Evolutionary conservation across 2,113 vertebrate genomes (phyloP).

Genomic region (Nicator chloris): DNA sequence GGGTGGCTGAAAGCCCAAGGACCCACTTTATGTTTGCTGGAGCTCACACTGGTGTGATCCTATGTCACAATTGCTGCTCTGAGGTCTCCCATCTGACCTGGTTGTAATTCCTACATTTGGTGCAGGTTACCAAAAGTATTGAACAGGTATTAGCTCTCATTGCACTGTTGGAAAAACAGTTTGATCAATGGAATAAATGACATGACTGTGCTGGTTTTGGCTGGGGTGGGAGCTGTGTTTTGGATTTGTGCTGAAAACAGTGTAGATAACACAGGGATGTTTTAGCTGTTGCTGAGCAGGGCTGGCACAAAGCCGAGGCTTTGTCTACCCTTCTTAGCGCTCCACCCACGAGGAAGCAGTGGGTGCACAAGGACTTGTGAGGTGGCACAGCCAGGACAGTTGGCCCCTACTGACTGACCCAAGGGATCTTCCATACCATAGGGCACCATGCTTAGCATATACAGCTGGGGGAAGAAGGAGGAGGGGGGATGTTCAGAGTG

Average conservation of each 20-base stretch:
- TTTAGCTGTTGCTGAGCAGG: neutral
- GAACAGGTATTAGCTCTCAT: neutral
- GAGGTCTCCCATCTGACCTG: neutral
- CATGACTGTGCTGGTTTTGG: neutral
- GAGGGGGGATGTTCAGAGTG: neutral
- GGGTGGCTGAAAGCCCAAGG: neutral
- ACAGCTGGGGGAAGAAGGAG: neutral
- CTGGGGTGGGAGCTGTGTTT: neutral
- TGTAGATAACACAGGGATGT: neutral
- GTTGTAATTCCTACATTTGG: rapidly evolving
- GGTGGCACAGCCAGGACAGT: neutral
- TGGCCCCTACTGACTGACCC: neutral
- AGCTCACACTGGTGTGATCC: neutral
- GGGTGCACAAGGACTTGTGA: neutral
- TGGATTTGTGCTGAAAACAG: neutral
- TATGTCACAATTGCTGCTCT: neutral
- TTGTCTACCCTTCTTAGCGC: rapidly evolving
- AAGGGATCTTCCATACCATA: neutral
- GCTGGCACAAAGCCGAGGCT: neutral
- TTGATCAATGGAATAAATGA: neutral
- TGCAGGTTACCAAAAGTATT: neutral
- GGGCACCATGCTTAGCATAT: neutral
- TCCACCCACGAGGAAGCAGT: neutral
- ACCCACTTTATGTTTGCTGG: neutral
- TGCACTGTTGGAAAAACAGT: neutral